phyloP scores from a whole-genome alignment of 2,113 vertebrate genomes.

The Galbula dea region DNA sequence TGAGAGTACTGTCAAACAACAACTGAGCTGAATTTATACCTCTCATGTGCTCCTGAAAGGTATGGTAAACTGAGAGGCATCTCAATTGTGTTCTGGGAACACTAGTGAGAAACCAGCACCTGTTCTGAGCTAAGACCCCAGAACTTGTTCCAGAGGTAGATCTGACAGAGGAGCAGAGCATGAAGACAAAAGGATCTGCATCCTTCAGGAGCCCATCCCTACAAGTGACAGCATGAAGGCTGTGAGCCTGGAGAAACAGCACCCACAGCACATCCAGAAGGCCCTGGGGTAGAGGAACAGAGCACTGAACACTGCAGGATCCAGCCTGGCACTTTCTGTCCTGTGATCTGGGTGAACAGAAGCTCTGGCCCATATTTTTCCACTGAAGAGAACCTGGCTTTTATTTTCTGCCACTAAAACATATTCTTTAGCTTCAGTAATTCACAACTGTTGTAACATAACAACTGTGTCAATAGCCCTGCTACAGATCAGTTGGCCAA shows the following conservation, averaged over 20 bases:
- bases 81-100: neutral
- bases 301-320: neutral
- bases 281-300: accelerated
- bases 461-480: neutral
- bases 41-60: neutral
- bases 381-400: neutral
- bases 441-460: neutral
- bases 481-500: neutral
- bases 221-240: accelerated
- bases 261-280: accelerated
- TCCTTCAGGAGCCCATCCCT: neutral
- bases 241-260: accelerated
- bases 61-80: neutral
- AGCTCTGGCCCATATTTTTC: neutral
- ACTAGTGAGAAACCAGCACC: neutral
- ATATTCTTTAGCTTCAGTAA: neutral
- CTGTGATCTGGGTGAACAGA: neutral
- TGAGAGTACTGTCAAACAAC: neutral
- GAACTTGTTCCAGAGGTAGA: accelerated
- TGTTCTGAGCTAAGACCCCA: neutral
- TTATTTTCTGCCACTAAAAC: neutral
- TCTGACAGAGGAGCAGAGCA: neutral
- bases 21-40: neutral
- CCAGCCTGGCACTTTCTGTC: neutral
- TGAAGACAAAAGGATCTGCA: neutral